These are phyloP conservation scores for Taurulus bubalis DNA, from an alignment of 2,113 vertebrate genomes.

Conservation along the genomic window DNA sequence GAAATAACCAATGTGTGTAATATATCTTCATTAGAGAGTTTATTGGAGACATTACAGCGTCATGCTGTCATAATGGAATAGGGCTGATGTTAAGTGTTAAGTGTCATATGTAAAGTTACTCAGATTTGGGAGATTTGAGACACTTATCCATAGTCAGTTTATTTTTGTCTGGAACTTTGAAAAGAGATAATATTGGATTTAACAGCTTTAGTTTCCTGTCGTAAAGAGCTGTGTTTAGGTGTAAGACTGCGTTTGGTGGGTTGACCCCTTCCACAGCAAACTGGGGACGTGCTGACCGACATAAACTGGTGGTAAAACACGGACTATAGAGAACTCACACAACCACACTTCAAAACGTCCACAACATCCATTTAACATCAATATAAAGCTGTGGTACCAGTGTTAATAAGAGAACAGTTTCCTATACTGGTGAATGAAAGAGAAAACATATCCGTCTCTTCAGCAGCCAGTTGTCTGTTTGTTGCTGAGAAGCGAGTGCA, in stretches of 20 bases:
- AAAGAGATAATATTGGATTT: neutral
- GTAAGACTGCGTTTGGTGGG: too few species aligned
- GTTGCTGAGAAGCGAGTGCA: neutral
- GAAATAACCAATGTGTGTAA: neutral
- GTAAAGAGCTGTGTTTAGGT: too few species aligned
- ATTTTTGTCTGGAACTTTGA: neutral
- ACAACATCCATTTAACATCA: neutral
- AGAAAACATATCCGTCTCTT: neutral
- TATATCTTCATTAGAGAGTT: neutral
- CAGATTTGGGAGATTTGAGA: neutral
- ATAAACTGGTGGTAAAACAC: neutral
- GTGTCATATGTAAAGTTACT: neutral
- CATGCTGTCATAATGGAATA: neutral
- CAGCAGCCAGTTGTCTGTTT: neutral
- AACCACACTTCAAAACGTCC: neutral
- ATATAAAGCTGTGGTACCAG: neutral
- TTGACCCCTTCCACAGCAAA: too few species aligned
- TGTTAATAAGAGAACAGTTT: neutral
- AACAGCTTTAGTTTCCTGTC: neutral
- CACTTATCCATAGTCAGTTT: neutral
- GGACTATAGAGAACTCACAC: neutral
- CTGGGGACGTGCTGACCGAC: too few species aligned
- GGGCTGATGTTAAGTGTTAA: neutral
- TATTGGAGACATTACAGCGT: neutral
- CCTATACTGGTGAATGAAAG: neutral